Base-by-base conservation (phyloP, 2,797 vertebrate genomes). In the Oryzias dopingdopingensis region DNA sequence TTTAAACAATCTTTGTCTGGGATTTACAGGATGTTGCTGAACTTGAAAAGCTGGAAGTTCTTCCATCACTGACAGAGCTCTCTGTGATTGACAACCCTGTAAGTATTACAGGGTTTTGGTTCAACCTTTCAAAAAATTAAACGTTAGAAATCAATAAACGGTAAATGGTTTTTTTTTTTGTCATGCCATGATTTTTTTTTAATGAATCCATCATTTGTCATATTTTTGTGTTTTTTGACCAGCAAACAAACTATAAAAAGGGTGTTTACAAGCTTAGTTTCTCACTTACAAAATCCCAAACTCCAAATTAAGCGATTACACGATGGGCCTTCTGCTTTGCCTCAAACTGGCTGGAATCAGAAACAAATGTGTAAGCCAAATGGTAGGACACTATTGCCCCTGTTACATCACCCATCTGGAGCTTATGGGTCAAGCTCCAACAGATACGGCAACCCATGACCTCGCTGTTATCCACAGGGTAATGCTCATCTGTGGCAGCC, bases 1-100 rank as follows among this genome's bases (percentile, higher is more conserved):
- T 52, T 41, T 10, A 48, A 23, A 17, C 51, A 32, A 65, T 60
- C 14, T 8, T 68, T 57, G 73, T 18, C 72, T 23, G 56, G 52
- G 62, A 69, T 62, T 68, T 65, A 52, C 62, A 96, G 94, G 93
- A 96, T 48, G 77, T 93, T 18, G 49, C 86, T 52, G 93, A 96
- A 84, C 82, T 95, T 56, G 92, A 95, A 65, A 96, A 95, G 77
- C 87, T 95, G 57, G 90, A 93, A 23, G 79, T 71, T 60, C 88
- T 95, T 65, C 88, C 92, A 48, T 93, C 88, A 13, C 86, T 96
- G 70, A 87, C 69, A 16, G 93, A 95, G 67, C 91, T 97, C 67
- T 94, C 93, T 71, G 70, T 96, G 59, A 73, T 89, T 32, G 88
- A 92, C 56, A 97, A 97, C 83, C 93, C 93, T 26, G 94, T 93